Base-by-base conservation (phyloP, 2,888 invertebrate species). In the Pheosia gnoma region DNA sequence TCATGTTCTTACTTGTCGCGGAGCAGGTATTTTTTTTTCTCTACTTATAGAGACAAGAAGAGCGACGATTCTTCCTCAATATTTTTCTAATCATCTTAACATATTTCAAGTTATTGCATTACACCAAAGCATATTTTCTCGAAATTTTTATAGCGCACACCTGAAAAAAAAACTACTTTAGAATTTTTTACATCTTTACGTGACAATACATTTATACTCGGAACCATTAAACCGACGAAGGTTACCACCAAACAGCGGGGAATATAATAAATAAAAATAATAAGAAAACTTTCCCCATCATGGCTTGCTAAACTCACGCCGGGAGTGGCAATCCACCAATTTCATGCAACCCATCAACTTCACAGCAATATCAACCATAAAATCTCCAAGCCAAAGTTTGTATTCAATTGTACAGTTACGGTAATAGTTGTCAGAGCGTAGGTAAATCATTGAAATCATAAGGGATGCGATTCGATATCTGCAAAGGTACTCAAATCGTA, bases 281-380 rank as follows among this genome's bases (percentile, higher is more conserved):
- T 91, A 91, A 88, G 88, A 88, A 93, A 93, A 93, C 85, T 93
- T 93, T 92, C 82, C 86, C 89, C 90, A 90, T 92, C 89, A 86
- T 71, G 78, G 78, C 82, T 80, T 77, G 82, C 82, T 84, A 79
- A 76, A 80, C 78, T 85, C 84, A 82, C 80, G 81, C 80, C 79
- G 82, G 79, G 84, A 83, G 83, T 80, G 79, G 83, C 81, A 83
- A 85, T 86, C 80, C 79, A 81, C 82, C 73, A 85, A 85, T 86
- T 84, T 85, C 79, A 79, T 81, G 68, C 66, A 71, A 71, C 62
- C 66, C 53, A 57, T 61, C 54, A 56, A 64, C 68, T 57, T 62
- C 68, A 71, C 55, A 37, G 70, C 36, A 82, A 81, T 80, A 67
- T 65, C 64, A 67, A 74, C 85, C 76, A 76, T 86, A 82, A 66